Evolutionary conservation across 2,888 invertebrate species (phyloP).

Genomic region (Morpho deidamia): DNA sequence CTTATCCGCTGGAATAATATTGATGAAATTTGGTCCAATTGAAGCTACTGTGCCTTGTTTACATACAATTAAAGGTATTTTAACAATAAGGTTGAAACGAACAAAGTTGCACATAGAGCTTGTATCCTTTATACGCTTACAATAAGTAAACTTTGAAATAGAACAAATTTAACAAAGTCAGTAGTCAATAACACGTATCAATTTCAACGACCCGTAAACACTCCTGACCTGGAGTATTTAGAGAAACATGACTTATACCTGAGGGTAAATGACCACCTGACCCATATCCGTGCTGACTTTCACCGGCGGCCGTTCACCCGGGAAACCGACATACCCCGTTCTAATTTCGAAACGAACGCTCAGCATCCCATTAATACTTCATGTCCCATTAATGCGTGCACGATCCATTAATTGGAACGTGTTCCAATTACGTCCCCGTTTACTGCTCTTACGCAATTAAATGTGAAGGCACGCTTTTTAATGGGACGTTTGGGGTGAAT

Average conservation of each 20-base stretch:
- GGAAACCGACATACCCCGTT: slow-evolving; percentile 60
- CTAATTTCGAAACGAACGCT: slow-evolving; percentile 63
- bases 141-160: slow-evolving; percentile 4
- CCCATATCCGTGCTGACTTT: slow-evolving; percentile 72
- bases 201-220: slow-evolving; percentile 17
- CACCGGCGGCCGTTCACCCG: slow-evolving; percentile 73
- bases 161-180: slow-evolving; percentile 6
- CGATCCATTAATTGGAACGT: slow-evolving; percentile 69
- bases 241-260: slow-evolving; percentile 36
- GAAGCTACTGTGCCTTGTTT: too few relatives aligned
- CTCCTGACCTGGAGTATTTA: slow-evolving; percentile 20
- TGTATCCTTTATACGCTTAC: neutral
- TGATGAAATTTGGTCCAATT: too few relatives aligned
- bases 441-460: slow-evolving; percentile 68
- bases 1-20: too few relatives aligned
- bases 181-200: slow-evolving; percentile 12
- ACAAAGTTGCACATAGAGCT: too few relatives aligned
- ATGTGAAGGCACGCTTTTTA: slow-evolving; percentile 19
- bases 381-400: slow-evolving; percentile 17
- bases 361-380: slow-evolving; percentile 18
- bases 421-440: slow-evolving; percentile 74
- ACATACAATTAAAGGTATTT: too few relatives aligned
- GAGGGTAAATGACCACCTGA: slow-evolving; percentile 75
- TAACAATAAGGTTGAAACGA: neutral
- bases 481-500: slow-evolving; percentile 21